Base-by-base conservation (phyloP, 2,888 invertebrate species). In the Sylvicola fuscatus region DNA sequence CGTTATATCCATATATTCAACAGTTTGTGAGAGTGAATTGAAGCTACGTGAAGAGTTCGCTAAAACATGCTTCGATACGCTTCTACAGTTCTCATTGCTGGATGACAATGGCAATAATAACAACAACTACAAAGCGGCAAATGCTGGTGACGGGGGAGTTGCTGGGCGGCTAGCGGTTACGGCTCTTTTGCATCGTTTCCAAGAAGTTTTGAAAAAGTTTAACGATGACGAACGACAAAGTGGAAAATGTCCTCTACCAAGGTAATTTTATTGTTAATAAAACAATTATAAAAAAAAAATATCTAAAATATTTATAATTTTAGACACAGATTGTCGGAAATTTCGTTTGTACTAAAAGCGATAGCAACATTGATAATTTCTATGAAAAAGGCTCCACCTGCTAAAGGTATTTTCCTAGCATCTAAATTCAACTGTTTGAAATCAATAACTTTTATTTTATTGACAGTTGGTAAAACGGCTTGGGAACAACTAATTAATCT, bases 21-120 rank as follows among this genome's bases (percentile, higher is more conserved):
- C 14, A 68, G 80, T 78, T 49, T 77, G 74, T 43, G 86, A 84
- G 50, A 72, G 76, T 39, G 82, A 82, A 49, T 61, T 76, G 41
- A 78, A 84, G 40, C 66, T 92, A 43, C 62, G 93, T 13, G 93
- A 95, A 60, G 92, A 93, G 53, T 93, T 95, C 60, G 93, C 95
- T 32, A 82, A 92, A 51, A 82, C 83, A 0, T 95, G 95, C 53
- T 95, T 95, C 52, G 93, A 95, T 59, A 93, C 93, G 0, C 62
- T 95, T 15, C 64, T 95, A 32, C 90, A 93, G 58, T 93, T 92
- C 62, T 93, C 93, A 1, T 68, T 81, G 51, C 62, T 83, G 4
- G 82, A 83, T 45, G 81, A 81, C 40, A 61, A 72, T 28, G 68
- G 67, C 47, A 31, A 37, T 32, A 32, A 35, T 27, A 32, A 38